Conservation (phyloP, 1,140 invertebrate species). For the Cotesia typhae region DNA sequence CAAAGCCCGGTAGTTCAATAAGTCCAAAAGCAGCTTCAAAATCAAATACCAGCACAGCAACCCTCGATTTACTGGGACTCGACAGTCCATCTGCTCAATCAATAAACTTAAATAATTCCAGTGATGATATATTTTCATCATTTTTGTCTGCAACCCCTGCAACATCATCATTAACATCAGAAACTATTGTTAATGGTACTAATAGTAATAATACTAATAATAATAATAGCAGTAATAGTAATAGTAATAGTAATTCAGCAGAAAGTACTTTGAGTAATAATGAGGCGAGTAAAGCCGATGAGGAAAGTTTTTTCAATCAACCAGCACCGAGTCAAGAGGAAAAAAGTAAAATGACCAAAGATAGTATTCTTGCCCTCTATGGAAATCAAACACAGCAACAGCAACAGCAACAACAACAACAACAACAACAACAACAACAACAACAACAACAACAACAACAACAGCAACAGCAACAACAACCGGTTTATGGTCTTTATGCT, state of each 20-base stretch:
- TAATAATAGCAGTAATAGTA: conserved; percentile 40
- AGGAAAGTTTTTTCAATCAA: conserved; percentile 91
- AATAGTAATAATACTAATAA: conserved; percentile 19
- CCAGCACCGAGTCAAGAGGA: conserved; percentile 77
- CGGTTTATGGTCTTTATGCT: conserved; percentile 51
- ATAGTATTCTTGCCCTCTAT: conserved; percentile 92
- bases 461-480: conserved; percentile 48
- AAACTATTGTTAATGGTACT: conserved; percentile 43
- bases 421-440: conserved; percentile 46
- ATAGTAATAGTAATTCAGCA: conserved; percentile 50
- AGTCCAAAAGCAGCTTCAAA: conserved; percentile 75
- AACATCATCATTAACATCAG: conserved; percentile 60
- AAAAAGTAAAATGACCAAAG: conserved; percentile 87
- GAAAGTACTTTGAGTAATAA: conserved; percentile 52
- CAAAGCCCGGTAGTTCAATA: conserved; percentile 71
- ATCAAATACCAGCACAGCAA: conserved; percentile 61
- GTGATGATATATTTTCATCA: conserved; percentile 79
- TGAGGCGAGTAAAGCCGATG: conserved; percentile 76
- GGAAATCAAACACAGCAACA: conserved; percentile 64
- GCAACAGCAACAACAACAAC: neutral
- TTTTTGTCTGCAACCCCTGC: conserved; percentile 77
- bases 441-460: conserved; percentile 49
- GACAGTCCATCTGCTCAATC: conserved; percentile 61
- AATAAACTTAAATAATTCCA: conserved; percentile 50
- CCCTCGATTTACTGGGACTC: conserved; percentile 72